Percentiles rank a stretch among this genome's conserved stretches.
phyloP scores from a whole-genome alignment of 2,888 invertebrate species.

The Stramonita haemastoma region DNA sequence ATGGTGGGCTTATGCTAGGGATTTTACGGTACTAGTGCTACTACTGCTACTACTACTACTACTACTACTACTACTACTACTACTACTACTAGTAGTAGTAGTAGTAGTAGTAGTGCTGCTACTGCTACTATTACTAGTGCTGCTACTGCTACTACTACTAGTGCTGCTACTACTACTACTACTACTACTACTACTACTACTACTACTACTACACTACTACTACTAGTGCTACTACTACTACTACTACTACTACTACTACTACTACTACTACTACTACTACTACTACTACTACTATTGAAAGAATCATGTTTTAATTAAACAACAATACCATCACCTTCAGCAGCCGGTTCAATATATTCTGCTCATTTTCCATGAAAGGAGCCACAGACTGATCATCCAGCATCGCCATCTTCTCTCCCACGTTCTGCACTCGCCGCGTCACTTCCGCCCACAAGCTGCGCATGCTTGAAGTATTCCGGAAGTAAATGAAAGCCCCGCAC shows the following conservation, averaged over 20 bases:
- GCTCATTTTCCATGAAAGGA: constrained; percentile 11
- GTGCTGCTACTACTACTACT: no score
- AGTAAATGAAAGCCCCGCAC: constrained; percentile 39
- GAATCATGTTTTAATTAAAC: no score
- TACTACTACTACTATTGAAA: neutral
- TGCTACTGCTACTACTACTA: no score
- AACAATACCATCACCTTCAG: constrained; percentile 9
- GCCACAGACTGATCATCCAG: neutral
- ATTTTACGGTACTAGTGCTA: no score
- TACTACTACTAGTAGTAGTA: no score
- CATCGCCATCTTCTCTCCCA: neutral
- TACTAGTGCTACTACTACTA: neutral
- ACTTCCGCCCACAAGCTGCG: constrained; percentile 35
- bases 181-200: no score
- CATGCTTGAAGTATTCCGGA: constrained; percentile 32
- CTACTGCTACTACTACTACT: no score
- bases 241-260: no score
- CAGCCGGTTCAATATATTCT: constrained; percentile 15
- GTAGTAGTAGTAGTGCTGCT: no score
- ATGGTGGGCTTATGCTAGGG: no score
- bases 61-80: no score
- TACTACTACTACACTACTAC: neutral
- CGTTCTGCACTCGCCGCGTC: constrained; percentile 8
- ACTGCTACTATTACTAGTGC: no score
- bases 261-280: neutral